phyloP scores from a whole-genome alignment of 1,140 invertebrate genomes.

The Chrysomallon squamiferum region DNA sequence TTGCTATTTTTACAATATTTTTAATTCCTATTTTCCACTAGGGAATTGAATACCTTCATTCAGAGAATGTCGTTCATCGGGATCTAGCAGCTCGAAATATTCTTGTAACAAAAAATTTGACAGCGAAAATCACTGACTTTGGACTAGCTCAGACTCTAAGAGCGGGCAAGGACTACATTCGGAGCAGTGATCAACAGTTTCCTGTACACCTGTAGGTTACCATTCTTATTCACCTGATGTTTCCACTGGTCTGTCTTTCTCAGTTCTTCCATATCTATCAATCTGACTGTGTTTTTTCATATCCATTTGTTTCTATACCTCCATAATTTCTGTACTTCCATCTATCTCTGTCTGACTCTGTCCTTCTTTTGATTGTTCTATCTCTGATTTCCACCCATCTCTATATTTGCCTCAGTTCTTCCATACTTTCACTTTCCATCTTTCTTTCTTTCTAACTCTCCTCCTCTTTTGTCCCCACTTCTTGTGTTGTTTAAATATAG shows the following conservation, averaged over 20 bases:
- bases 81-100: slow-evolving; percentile 95
- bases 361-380: too few relatives aligned
- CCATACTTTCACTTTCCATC: too few relatives aligned
- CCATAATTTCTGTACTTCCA: too few relatives aligned
- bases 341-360: too few relatives aligned
- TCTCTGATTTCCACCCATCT: too few relatives aligned
- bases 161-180: slow-evolving; percentile 18
- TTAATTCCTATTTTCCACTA: too few relatives aligned
- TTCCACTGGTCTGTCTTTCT: neutral
- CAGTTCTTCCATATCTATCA: too few relatives aligned
- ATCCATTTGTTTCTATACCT: too few relatives aligned
- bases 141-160: slow-evolving; percentile 59
- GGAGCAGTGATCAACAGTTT: slow-evolving; percentile 15
- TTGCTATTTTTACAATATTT: too few relatives aligned
- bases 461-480: neutral
- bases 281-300: too few relatives aligned
- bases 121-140: slow-evolving; percentile 68
- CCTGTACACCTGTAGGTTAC: slow-evolving; percentile 18
- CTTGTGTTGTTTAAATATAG: too few relatives aligned
- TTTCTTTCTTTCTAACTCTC: neutral
- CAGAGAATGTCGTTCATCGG: slow-evolving; percentile 61
- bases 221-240: neutral
- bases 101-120: slow-evolving; percentile 78
- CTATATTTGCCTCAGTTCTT: too few relatives aligned
- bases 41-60: slow-evolving; percentile 53